Conservation (phyloP, 37 sponge, comb jelly and placozoan genomes). For the Dysidea cf. avara region DNA sequence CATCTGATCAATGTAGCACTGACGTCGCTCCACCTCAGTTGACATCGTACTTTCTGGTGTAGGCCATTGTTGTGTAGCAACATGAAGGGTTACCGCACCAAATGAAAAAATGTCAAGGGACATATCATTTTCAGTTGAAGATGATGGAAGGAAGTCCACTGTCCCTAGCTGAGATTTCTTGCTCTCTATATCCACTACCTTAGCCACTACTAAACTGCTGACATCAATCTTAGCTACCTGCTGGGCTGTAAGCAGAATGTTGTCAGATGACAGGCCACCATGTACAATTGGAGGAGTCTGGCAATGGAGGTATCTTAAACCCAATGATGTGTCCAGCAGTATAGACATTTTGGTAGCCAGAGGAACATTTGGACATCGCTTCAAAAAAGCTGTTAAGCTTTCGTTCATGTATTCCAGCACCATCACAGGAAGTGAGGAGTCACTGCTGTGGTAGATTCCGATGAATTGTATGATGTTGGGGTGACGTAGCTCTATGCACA, state of each 20-base stretch:
- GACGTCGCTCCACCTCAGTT: too few species aligned
- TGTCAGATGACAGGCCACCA: conserved; percentile 41
- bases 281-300: conserved; percentile 30
- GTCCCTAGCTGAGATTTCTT: too few species aligned
- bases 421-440: conserved; percentile 13
- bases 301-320: conserved; percentile 27
- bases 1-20: too few species aligned
- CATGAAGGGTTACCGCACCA: too few species aligned
- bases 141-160: too few species aligned
- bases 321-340: conserved; percentile 18
- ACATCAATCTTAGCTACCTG: conserved; percentile 37
- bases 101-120: too few species aligned
- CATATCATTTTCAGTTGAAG: too few species aligned
- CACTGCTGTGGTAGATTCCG: conserved; percentile 4
- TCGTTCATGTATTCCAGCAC: conserved; percentile 23
- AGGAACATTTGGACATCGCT: conserved; percentile 3
- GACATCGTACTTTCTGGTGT: too few species aligned
- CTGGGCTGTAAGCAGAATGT: conserved; percentile 24
- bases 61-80: too few species aligned
- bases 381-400: neutral
- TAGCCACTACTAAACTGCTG: conserved; percentile 26
- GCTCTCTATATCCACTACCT: too few species aligned
- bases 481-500: conserved; percentile 17
- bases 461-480: conserved; percentile 44
- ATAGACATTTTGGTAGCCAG: conserved; percentile 1